Conservation (phyloP, 2,888 invertebrate species). For the Eulithis testata region DNA sequence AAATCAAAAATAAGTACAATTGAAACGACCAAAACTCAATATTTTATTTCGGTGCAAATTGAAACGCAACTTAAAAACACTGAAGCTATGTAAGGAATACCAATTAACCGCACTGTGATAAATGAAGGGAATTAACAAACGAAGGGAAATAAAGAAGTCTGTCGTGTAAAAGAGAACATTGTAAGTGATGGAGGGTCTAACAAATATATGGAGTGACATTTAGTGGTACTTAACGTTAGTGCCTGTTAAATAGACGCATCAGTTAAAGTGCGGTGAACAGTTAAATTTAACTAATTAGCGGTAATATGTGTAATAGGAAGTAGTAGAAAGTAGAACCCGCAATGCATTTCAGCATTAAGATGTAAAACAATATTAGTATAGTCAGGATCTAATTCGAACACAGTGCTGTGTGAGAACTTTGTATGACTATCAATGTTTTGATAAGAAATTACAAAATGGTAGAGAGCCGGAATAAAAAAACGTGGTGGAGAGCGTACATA, state of each 20-base stretch:
- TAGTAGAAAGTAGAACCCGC: slow-evolving; percentile 8
- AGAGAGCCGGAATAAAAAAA: no score
- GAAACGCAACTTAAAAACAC: slow-evolving; percentile 37
- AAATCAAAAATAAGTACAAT: no score
- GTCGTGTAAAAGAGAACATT: slow-evolving; percentile 61
- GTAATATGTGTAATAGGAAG: slow-evolving; percentile 40
- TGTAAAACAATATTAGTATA: background rate
- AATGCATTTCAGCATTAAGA: slow-evolving; percentile 23
- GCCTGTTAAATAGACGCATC: slow-evolving; percentile 72
- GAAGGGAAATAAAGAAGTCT: slow-evolving; percentile 57
- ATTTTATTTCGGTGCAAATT: slow-evolving; percentile 25
- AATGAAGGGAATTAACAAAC: slow-evolving; percentile 72
- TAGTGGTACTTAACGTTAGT: slow-evolving; percentile 74
- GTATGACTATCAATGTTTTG: background rate
- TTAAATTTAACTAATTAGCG: slow-evolving; percentile 75
- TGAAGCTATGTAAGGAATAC: slow-evolving; percentile 36
- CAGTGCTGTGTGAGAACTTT: slow-evolving; percentile 1
- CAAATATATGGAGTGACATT: slow-evolving; percentile 76
- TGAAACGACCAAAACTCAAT: no score
- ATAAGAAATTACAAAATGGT: background rate
- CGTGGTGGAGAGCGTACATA: no score
- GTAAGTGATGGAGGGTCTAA: slow-evolving; percentile 60
- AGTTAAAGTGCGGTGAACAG: slow-evolving; percentile 70
- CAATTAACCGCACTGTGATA: slow-evolving; percentile 67
- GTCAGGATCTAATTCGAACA: slow-evolving; percentile 8